These are phyloP conservation scores for Limnephilus marmoratus DNA, from an alignment of 2,888 invertebrate genomes.

Conservation along the genomic window DNA sequence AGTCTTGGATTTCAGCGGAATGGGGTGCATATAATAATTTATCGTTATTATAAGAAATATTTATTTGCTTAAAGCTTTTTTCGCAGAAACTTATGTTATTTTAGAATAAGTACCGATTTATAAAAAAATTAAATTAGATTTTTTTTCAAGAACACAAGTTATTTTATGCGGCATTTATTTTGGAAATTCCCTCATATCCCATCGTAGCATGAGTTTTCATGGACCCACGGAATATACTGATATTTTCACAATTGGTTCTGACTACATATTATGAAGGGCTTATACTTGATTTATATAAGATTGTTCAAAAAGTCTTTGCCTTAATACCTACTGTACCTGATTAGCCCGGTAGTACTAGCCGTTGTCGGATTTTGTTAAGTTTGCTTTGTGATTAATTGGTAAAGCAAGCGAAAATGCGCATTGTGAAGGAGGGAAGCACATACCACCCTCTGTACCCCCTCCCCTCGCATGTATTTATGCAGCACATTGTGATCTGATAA, in stretches of 20 bases:
- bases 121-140: too few relatives aligned
- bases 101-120: too few relatives aligned
- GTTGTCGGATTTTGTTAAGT: background rate
- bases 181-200: background rate
- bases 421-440: background rate
- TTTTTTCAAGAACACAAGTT: too few relatives aligned
- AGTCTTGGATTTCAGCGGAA: background rate
- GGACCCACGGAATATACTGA: background rate
- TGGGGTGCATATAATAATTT: background rate
- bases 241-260: background rate
- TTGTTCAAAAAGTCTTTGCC: background rate
- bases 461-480: slow-evolving; percentile 27
- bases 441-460: background rate
- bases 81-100: background rate
- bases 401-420: slow-evolving; percentile 16
- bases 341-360: background rate
- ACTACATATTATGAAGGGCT: background rate
- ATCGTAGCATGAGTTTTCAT: background rate
- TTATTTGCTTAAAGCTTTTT: too few relatives aligned
- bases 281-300: background rate
- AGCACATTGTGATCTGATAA: slow-evolving; percentile 42
- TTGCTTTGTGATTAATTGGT: background rate
- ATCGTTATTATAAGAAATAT: too few relatives aligned
- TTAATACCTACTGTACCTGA: background rate
- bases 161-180: background rate